phyloP scores from a whole-genome alignment of 2,113 vertebrate genomes.

The Lates calcarifer region DNA sequence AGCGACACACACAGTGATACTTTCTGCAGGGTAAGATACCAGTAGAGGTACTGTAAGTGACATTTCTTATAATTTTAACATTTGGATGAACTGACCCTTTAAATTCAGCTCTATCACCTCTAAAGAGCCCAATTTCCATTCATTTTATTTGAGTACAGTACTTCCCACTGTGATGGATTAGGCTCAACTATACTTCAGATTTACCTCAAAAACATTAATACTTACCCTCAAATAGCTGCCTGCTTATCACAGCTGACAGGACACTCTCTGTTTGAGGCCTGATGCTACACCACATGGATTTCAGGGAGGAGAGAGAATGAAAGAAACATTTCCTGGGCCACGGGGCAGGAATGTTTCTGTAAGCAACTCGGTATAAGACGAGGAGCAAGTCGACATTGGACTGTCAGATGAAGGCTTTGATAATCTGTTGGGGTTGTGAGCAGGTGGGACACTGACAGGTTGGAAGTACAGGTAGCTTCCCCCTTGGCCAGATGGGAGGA shows the following conservation, averaged over 20 bases:
- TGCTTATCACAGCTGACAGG: slow-evolving; percentile 20
- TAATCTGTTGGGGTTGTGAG: slow-evolving; percentile 42
- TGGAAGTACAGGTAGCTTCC: slow-evolving; percentile 21
- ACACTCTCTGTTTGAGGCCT: neutral
- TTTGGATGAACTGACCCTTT: too few species aligned
- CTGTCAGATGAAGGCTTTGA: slow-evolving; percentile 68
- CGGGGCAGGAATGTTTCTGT: slow-evolving; percentile 24
- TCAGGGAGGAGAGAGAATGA: slow-evolving; percentile 3
- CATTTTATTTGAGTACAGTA: neutral
- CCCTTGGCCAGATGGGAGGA: slow-evolving; percentile 38
- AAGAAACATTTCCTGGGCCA: slow-evolving; percentile 17
- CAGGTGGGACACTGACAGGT: slow-evolving; percentile 61
- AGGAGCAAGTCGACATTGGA: slow-evolving; percentile 14
- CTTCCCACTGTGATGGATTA: neutral
- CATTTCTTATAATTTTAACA: too few species aligned
- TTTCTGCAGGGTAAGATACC: neutral
- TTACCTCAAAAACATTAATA: neutral
- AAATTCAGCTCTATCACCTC: neutral
- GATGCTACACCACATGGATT: neutral
- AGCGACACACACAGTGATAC: too few species aligned
- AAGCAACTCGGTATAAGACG: slow-evolving; percentile 13
- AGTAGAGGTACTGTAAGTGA: neutral
- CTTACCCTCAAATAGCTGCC: neutral
- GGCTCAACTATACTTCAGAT: neutral
- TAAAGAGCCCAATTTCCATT: neutral